Evolutionary conservation across 2,888 invertebrate species (phyloP).

Genomic region (Peribatodes rhomboidaria): DNA sequence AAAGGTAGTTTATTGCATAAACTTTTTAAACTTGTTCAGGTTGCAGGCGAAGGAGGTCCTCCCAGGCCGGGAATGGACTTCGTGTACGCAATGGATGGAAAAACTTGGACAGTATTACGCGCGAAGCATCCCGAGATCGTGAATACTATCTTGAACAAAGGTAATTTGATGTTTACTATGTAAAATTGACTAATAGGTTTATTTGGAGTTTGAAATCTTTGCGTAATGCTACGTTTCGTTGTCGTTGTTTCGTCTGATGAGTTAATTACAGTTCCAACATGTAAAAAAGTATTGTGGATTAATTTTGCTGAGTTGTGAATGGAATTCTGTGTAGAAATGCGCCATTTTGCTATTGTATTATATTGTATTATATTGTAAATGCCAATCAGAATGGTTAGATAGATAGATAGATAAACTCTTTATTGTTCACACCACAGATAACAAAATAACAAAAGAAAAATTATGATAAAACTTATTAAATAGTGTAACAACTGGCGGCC

Average conservation of each 20-base stretch:
- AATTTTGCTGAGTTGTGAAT: too few relatives aligned
- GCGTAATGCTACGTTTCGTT: not conserved
- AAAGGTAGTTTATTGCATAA: not conserved
- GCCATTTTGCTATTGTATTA: too few relatives aligned
- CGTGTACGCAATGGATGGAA: conserved; percentile 89
- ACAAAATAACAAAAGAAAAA: too few relatives aligned
- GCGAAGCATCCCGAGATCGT: conserved; percentile 90
- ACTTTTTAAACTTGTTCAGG: conserved; percentile 55
- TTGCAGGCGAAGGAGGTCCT: conserved; percentile 77
- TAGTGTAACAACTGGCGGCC: too few relatives aligned
- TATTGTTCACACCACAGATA: too few relatives aligned
- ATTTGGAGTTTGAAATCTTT: not conserved
- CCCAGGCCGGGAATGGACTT: conserved; percentile 78
- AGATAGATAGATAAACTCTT: too few relatives aligned
- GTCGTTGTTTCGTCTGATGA: not conserved
- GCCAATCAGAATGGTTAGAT: too few relatives aligned
- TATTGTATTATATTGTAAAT: too few relatives aligned
- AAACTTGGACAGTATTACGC: conserved; percentile 91
- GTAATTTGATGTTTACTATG: conserved; percentile 51
- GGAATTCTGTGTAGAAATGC: too few relatives aligned
- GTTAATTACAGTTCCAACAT: too few relatives aligned
- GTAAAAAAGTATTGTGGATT: too few relatives aligned
- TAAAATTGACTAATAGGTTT: not conserved
- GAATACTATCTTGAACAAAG: conserved; percentile 86
- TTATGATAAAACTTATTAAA: too few relatives aligned